Base-by-base conservation (phyloP, 2,888 invertebrate genomes). In the Tipula helvola region DNA sequence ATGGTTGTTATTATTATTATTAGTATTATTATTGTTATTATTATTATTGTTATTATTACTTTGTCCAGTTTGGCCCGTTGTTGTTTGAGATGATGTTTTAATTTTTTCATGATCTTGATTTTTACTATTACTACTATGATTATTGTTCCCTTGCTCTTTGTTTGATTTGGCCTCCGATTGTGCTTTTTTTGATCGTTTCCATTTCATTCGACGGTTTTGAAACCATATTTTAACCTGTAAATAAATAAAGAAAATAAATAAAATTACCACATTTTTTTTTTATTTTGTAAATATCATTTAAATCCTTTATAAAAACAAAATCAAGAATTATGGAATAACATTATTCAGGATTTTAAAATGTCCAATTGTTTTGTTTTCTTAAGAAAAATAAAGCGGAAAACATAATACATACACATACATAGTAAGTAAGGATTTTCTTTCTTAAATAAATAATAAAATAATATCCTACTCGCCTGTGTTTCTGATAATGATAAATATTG, bases 201-300 rank as follows among this genome's bases (percentile, higher is more conserved):
- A 98, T 91, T 99, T 99, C 99, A 99, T 99, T 89, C 99, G 94
- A 86, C 99, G 94, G 91, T 99, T 99, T 94, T 99, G 99, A 92
- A 99, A 99, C 99, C 98, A 98, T 89, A 98, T 98, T 93, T 98
- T 98, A 88, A 98, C 98, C 97, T 98, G 94, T 12, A 89, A 89
- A 89, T 86, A 88, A 87, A 87, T 16, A 41, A 86, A 52, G 7
- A 39, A 39, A 52, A 13, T 4, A 52, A 44, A 47, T 7, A 36
- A 84, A 84, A 84, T 84, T 84, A 84, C 41, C 84, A 84, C 84
- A 84, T n/a, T 0, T 83, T 83, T 83, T 83, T 83, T 83, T 83
- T n/a, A n/a, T n/a, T 84, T 47, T 47, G 5, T 52, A 71, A 18
- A 28, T 10, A 57, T 57, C 28, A 12, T 28, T 39, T 84, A 84